Percentiles rank a stretch among this genome's conserved stretches.
Conservation (phyloP, 2,797 vertebrate species). For the Leuciscus waleckii region DNA sequence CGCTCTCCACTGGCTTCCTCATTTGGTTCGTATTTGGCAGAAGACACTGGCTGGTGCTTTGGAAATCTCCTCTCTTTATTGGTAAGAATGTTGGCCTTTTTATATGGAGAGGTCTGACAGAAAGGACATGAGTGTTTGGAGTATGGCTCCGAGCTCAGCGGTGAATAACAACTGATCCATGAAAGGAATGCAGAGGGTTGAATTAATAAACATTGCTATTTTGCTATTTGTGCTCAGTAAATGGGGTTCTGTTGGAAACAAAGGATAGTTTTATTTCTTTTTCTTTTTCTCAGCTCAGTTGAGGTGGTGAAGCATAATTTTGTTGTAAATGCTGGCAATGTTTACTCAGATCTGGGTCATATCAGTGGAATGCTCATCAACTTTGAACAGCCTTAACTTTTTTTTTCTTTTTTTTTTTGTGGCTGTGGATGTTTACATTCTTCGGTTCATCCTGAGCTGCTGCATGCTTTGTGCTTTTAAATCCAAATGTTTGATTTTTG, state of each 20-base stretch:
- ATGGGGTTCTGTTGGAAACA: slow-evolving; percentile 69
- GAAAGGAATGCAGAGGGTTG: slow-evolving; percentile 65
- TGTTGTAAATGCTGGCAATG: slow-evolving; percentile 63
- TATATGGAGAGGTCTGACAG: slow-evolving; percentile 46
- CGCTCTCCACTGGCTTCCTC: slow-evolving; percentile 31
- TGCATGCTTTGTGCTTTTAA: neutral
- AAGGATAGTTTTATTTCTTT: slow-evolving; percentile 72
- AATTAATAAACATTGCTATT: slow-evolving; percentile 67
- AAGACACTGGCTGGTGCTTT: slow-evolving; percentile 53
- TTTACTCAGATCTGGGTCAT: slow-evolving; percentile 70
- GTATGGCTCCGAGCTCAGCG: slow-evolving; percentile 61
- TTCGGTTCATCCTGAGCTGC: neutral
- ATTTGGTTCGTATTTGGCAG: slow-evolving; percentile 33
- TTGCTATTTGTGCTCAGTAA: slow-evolving; percentile 56
- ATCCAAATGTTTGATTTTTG: neutral
- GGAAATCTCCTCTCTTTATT: slow-evolving; percentile 58
- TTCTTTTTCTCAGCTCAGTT: slow-evolving; percentile 56
- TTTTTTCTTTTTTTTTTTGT: neutral
- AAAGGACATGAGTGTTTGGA: slow-evolving; percentile 52
- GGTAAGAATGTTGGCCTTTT: slow-evolving; percentile 60
- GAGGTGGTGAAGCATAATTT: slow-evolving; percentile 60
- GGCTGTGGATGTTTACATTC: slow-evolving; percentile 11
- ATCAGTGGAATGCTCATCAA: slow-evolving; percentile 69
- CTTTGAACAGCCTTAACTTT: slow-evolving; percentile 25
- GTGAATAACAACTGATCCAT: slow-evolving; percentile 55